Conservation (phyloP, 1,140 invertebrate species). For the Leptinotarsa lineolata region DNA sequence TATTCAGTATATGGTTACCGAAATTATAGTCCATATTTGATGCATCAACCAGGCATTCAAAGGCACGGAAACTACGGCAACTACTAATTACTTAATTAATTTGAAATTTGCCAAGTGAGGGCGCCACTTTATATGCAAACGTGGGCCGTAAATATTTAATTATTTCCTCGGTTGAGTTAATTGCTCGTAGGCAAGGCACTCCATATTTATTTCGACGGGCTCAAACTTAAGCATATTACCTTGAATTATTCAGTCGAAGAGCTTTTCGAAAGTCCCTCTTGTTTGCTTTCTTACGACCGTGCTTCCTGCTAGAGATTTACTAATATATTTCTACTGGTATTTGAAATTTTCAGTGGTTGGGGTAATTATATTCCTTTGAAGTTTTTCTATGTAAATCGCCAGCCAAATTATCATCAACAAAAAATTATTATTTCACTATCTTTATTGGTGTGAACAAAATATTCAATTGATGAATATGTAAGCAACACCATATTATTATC, state of each 20-base stretch:
- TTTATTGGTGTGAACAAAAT: no score
- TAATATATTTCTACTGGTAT: not conserved
- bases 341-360: no score
- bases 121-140: slow-evolving; percentile 26
- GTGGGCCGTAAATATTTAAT: slow-evolving; percentile 26
- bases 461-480: no score
- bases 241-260: slow-evolving; percentile 18
- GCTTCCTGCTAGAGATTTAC: not conserved
- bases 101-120: slow-evolving; percentile 15
- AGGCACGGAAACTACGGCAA: not conserved
- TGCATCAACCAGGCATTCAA: not conserved
- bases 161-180: slow-evolving; percentile 26
- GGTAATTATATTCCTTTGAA: no score
- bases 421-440: no score
- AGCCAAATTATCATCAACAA: no score
- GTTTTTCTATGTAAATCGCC: not conserved
- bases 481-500: no score
- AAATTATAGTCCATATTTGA: not conserved
- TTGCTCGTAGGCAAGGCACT: slow-evolving; percentile 19
- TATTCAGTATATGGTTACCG: no score
- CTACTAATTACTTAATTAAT: slow-evolving; percentile 27
- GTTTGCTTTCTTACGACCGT: slow-evolving; percentile 13
- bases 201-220: slow-evolving; percentile 18
- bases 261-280: slow-evolving; percentile 15
- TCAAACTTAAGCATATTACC: slow-evolving; percentile 22